Evolutionary conservation across 2,113 vertebrate genomes (phyloP).

Genomic region (Rhynchopsitta pachyrhyncha): DNA sequence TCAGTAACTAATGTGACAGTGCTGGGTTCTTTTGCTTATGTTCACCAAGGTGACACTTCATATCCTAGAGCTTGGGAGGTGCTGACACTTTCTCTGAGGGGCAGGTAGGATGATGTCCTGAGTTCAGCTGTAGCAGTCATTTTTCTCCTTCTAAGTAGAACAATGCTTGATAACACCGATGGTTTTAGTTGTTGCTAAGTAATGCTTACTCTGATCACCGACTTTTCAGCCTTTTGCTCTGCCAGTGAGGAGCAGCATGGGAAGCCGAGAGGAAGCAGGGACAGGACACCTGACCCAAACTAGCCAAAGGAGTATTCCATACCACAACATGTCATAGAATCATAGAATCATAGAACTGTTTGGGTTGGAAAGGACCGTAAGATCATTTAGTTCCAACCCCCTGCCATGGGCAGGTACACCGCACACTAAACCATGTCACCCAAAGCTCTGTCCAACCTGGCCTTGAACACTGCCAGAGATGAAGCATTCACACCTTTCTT

Average conservation of each 20-base stretch:
- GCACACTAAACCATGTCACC: background rate
- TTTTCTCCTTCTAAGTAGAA: background rate
- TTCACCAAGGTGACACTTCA: background rate
- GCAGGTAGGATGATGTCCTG: background rate
- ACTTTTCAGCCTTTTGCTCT: background rate
- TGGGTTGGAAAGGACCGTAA: background rate
- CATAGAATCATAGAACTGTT: background rate
- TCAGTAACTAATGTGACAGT: fast-evolving
- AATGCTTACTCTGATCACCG: background rate
- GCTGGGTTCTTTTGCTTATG: background rate
- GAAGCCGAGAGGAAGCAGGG: background rate
- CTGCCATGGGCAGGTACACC: background rate
- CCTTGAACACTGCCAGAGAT: background rate
- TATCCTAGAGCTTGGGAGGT: background rate
- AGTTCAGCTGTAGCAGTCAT: background rate
- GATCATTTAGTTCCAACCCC: background rate
- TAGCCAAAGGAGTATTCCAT: background rate
- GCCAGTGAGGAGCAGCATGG: background rate
- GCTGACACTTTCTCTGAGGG: background rate
- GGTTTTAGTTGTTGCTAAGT: background rate
- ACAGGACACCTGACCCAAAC: background rate
- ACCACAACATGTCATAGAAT: background rate
- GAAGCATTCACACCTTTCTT: background rate
- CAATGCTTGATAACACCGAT: background rate
- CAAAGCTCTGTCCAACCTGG: background rate